Percentiles rank a stretch among this genome's conserved stretches.
These are phyloP conservation scores for Anthonomus grandis DNA, from an alignment of 1,140 invertebrate genomes.

Conservation along the genomic window DNA sequence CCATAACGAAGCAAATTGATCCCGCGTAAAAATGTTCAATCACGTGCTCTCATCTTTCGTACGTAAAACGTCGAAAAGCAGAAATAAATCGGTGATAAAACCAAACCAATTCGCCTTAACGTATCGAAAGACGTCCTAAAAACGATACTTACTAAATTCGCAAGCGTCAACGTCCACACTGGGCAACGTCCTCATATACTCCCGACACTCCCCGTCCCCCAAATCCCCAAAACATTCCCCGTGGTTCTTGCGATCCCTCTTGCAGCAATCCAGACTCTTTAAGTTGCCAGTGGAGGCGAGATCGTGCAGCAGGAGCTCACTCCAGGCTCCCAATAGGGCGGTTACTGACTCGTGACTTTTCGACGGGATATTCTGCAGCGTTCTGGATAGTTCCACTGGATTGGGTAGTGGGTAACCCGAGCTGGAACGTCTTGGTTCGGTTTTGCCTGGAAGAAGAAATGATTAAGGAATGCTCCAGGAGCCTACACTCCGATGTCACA, in stretches of 20 bases:
- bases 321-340: constrained; percentile 78
- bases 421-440: constrained; percentile 56
- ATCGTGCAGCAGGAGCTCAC: constrained; percentile 76
- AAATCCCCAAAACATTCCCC: constrained; percentile 55
- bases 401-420: constrained; percentile 56
- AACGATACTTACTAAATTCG: constrained; percentile 59
- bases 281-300: constrained; percentile 65
- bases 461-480: too few species aligned
- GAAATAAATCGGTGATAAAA: neutral
- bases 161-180: constrained; percentile 62
- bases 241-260: constrained; percentile 40
- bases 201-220: constrained; percentile 55
- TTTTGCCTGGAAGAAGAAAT: constrained; percentile 51
- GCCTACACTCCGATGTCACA: too few species aligned
- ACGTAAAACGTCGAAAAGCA: too few species aligned
- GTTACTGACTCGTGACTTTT: constrained; percentile 66
- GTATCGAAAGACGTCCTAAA: neutral
- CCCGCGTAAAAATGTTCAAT: too few species aligned
- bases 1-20: too few species aligned
- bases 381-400: constrained; percentile 51
- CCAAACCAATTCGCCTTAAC: neutral
- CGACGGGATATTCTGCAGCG: constrained; percentile 47
- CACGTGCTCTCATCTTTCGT: too few species aligned
- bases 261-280: constrained; percentile 39
- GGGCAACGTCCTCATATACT: constrained; percentile 72